Evolutionary conservation across 2,797 vertebrate genomes (phyloP), one percentile per base, ranked within the genome.

Genomic region (Enteromius viviparus): DNA sequence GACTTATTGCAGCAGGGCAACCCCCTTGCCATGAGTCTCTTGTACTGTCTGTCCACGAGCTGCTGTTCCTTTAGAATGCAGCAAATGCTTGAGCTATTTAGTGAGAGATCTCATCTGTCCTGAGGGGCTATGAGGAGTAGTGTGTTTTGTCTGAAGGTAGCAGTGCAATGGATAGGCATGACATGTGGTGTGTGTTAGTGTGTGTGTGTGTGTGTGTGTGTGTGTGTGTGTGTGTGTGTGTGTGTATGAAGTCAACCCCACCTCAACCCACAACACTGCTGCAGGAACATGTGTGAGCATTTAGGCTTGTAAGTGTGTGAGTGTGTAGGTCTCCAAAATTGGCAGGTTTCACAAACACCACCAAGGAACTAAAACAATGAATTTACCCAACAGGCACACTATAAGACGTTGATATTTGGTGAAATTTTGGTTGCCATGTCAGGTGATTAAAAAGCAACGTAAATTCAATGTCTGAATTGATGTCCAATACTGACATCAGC

Each of bases 81-180:
- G 78, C 29, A 88, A 88, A 90, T 90, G 92, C 49, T 77, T 68
- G 69, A 29, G 85, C 88, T 89, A 84, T 90, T 87, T 79, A 60
- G 2, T 4, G 70, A 75, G 82, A 88, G 90, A 91, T 90, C 87
- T 90, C 88, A 88, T 93, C 89, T 91, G 87, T 91, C 87, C 75
- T 89, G 45, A 11, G 77, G 40, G 86, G 85, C 78, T 88, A 80
- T 75, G 89, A 87, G 6, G 47, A 78, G 68, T 47, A 21, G 40
- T 82, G 64, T 86, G 85, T 92, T 93, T 89, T 91, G 91, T 91
- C 90, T 93, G 81, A 84, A 77, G 64, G 86, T 91, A 86, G 84
- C 85, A 76, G 80, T 75, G 81, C 88, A 87, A 89, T 89, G 85
- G 88, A 89, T 12, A 58, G 55, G 4, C 55, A 58, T 58, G n/a